A percentile compares a stretch with the other conserved stretches of the same genome.
Conservation (phyloP, 2,888 invertebrate species). For the Escarpia spicata region DNA sequence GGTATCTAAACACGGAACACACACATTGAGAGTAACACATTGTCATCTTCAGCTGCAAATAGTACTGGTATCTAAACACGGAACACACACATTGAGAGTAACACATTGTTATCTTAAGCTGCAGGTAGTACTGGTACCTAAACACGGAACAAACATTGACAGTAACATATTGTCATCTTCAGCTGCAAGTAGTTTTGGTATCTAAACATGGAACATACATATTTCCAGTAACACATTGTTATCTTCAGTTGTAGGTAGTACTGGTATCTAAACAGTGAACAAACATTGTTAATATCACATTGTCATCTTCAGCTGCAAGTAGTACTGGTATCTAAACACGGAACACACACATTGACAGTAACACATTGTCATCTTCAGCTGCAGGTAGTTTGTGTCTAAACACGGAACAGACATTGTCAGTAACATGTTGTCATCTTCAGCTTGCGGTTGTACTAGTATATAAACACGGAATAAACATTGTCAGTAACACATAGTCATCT, state of each 20-base stretch:
- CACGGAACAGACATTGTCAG: background rate
- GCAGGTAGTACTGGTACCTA: background rate
- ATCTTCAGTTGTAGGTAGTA: background rate
- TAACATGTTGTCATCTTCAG: background rate
- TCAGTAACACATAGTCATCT: background rate
- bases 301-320: background rate
- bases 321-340: background rate
- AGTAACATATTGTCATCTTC: background rate
- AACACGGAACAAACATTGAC: background rate
- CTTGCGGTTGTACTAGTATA: background rate
- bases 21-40: background rate
- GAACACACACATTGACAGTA: background rate
- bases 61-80: background rate
- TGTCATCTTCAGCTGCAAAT: background rate
- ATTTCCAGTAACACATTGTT: background rate
- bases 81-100: background rate
- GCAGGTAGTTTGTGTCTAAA: background rate
- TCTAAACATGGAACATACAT: background rate
- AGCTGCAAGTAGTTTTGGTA: background rate
- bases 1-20: constrained; percentile 73
- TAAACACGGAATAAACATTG: background rate
- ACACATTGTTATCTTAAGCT: background rate
- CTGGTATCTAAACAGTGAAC: background rate
- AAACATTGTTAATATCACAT: background rate
- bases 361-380: background rate